Evolutionary conservation across 1,140 invertebrate genomes (phyloP).

Genomic region (Cydia fagiglandana): DNA sequence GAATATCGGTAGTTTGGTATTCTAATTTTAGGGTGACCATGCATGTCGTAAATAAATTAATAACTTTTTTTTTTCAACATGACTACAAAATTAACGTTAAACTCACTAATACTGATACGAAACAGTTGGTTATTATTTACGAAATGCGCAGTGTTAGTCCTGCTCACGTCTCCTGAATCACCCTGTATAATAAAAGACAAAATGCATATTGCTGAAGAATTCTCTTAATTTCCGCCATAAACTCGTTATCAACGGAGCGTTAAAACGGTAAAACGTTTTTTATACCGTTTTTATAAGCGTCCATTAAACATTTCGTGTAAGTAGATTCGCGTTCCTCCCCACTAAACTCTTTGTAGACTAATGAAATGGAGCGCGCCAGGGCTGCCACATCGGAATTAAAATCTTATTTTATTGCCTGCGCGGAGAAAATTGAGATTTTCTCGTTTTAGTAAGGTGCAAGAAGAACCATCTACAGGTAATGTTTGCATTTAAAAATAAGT

Average conservation of each 20-base stretch:
- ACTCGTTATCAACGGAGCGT: constrained; percentile 5
- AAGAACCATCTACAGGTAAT: background rate
- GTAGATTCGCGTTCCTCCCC: constrained; percentile 37
- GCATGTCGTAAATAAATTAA: too few relatives aligned
- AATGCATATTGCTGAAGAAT: background rate
- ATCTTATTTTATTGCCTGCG: constrained; percentile 11
- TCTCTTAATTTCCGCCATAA: constrained; percentile 10
- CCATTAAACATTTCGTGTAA: constrained; percentile 47
- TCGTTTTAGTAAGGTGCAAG: background rate
- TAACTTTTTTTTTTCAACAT: too few relatives aligned
- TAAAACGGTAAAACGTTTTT: constrained; percentile 3
- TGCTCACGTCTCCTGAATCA: too few relatives aligned
- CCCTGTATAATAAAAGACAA: background rate
- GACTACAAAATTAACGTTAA: too few relatives aligned
- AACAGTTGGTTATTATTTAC: too few relatives aligned
- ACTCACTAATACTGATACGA: too few relatives aligned
- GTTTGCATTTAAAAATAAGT: background rate
- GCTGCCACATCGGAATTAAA: constrained; percentile 3
- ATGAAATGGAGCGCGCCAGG: constrained; percentile 44
- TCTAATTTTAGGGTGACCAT: too few relatives aligned
- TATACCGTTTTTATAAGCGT: constrained; percentile 12
- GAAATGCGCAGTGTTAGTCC: too few relatives aligned
- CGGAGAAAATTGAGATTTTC: background rate
- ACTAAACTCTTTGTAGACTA: constrained; percentile 34
- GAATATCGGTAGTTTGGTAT: too few relatives aligned